Base-by-base conservation (phyloP, 2,113 vertebrate genomes). In the Pollimyrus isidori region DNA sequence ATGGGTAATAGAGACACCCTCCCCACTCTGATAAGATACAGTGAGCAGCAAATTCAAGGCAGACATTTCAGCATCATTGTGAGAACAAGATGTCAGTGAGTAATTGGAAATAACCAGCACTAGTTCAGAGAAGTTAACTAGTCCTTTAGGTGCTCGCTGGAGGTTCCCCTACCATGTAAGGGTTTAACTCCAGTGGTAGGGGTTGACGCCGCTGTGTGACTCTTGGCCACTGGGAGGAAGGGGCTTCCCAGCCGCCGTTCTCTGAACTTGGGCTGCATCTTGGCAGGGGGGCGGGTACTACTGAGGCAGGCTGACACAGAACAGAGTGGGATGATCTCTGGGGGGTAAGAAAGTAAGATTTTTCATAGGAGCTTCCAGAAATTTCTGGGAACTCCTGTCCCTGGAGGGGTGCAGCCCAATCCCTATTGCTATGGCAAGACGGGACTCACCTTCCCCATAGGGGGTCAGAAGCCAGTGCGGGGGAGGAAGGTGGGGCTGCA, bases 291-390 rank as follows among this genome's bases (percentile, higher is more conserved):
- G 45, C 97, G 97, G 92, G 97, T 96, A 62, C 96, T 94, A 80
- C 95, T 96, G 30, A 97, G 95, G 85, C 96, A 97, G 92, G 95
- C 97, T 69, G 97, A 97, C 96, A 97, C 96, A 84, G 96, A 96
- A 0, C 96, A 97, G 85, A 97, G 95, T 91, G 97, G 97, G 94
- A 97, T 96, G 83, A 97, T 96, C 94, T 97, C 97, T 97, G 92
- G 92, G 0, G 0, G 11, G 82, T 0, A 6, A 76, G n/a, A 7
- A 26, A 1, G 42, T 15, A 48, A 39, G 15, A 49, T 10, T 17
- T 26, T 21, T 17, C 45, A 45, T 1, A 45, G n/a, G 15, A 88
- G 23, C 45, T n/a, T 48, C 82, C 82, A 3, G 42, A 11, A 48
- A 35, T 45, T 39, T 69, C n/a, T 30, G 23, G 58, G 23, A 65